These are phyloP conservation scores for Sphinx pinastri DNA, from an alignment of 2,888 invertebrate species.

Conservation along the genomic window DNA sequence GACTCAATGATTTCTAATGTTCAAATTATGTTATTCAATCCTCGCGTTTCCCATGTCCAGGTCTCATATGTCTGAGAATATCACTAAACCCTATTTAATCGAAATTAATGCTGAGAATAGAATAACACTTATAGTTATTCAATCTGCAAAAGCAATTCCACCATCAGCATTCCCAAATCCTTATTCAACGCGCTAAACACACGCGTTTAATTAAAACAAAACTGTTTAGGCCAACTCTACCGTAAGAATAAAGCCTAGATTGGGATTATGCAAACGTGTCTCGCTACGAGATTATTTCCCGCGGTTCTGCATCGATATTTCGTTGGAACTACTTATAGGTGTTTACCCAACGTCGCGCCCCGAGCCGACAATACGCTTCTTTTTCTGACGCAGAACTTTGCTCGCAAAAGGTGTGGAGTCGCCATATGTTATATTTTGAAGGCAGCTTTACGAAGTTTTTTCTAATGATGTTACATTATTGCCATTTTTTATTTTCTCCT, in stretches of 20 bases:
- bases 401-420: constrained; percentile 43
- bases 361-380: constrained; percentile 57
- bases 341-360: constrained; percentile 52
- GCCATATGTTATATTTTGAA: constrained; percentile 21
- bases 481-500: too few relatives aligned
- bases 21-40: too few relatives aligned
- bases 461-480: too few relatives aligned
- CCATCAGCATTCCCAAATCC: neutral
- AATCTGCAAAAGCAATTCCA: neutral
- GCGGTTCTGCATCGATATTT: constrained; percentile 42
- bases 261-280: constrained; percentile 47
- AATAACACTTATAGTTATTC: neutral
- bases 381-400: constrained; percentile 45
- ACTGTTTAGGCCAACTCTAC: constrained; percentile 3
- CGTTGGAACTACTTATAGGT: constrained; percentile 45
- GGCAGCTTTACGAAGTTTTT: too few relatives aligned
- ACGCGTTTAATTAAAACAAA: constrained; percentile 18
- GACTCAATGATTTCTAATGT: too few relatives aligned
- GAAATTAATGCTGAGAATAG: neutral
- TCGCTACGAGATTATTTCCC: constrained; percentile 37
- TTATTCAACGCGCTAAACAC: neutral
- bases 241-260: constrained; percentile 28
- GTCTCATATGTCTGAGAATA: too few relatives aligned
- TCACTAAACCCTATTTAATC: too few relatives aligned
- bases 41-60: too few relatives aligned